Base-by-base conservation (phyloP, 2,797 vertebrate genomes). In the Molossus alvarezi region DNA sequence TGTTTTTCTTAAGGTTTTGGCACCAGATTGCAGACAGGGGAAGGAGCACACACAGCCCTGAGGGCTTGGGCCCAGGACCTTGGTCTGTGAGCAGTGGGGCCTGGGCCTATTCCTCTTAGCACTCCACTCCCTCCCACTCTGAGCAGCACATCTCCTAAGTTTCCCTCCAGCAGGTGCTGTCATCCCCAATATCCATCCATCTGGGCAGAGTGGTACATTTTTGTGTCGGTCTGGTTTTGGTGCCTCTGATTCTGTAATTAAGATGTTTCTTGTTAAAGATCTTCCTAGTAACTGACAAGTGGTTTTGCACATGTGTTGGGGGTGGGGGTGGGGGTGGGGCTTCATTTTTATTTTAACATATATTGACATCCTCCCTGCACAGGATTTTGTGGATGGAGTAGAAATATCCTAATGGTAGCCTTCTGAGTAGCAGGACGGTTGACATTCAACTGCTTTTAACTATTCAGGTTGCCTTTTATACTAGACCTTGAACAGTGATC, bases 271-370 rank as follows among this genome's bases (percentile, higher is more conserved):
- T 4, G 29, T 95, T 92, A 37, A 72, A 80, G 82, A 75, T 55
- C 29, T 2, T 72, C 65, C 91, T 79, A 73, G 53, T 82, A 81
- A 97, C 95, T 95, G 92, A 97, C 75, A 1, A n/a, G 37, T 84
- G 67, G 75, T 91, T 96, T 97, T 97, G 95, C 97, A 96, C 95
- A 94, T 48, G 6, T 51, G 25, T 69, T 65, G 48, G 65, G 88
- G 81, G n/a, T 80, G 64, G 25, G 88, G 81, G n/a, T 80, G 64
- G 25, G 51, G 51, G 51, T 13, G 41, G 41, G 41, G 41, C 45
- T 60, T 65, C 88, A 3, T 55, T 91, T 80, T 91, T 88, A 65
- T 71, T 90, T 92, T 83, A 60, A 45, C 87, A 77, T 27, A 21
- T 45, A 45, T 2, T 12, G 4, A 33, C 57, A 27, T 85, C 81